These are phyloP conservation scores for Ricordea florida DNA, from an alignment of 92 coral and sea anemone genomes.

Conservation along the genomic window DNA sequence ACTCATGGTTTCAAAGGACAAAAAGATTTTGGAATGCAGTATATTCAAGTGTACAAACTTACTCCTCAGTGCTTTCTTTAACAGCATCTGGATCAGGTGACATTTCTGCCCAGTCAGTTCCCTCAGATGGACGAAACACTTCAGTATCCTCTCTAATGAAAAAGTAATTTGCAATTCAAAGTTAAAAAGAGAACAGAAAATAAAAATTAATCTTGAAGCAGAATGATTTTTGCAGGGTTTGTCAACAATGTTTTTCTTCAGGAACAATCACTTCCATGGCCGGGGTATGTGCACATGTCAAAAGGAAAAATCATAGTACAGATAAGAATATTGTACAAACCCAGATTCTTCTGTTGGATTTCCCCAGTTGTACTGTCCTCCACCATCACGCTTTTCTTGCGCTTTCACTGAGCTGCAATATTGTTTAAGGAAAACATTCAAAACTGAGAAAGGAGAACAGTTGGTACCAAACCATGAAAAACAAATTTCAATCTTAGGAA, in stretches of 20 bases:
- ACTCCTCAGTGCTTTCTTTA: conserved; percentile 42
- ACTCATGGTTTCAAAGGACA: background rate
- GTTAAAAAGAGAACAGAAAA: background rate
- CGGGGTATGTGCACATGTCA: too few relatives aligned
- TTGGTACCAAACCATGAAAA: too few relatives aligned
- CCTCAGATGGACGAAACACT: conserved; percentile 50
- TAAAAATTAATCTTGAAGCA: background rate
- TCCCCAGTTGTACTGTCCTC: conserved; percentile 98
- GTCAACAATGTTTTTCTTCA: too few relatives aligned
- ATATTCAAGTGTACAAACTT: background rate
- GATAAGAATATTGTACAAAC: too few relatives aligned
- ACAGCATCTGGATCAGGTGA: conserved; percentile 62
- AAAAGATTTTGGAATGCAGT: background rate
- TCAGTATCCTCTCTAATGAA: conserved; percentile 62
- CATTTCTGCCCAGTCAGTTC: conserved; percentile 65
- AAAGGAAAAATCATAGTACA: too few relatives aligned
- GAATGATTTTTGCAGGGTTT: too few relatives aligned
- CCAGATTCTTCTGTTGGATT: conserved; percentile 75
- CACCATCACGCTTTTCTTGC: conserved; percentile 97
- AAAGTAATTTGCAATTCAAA: background rate
- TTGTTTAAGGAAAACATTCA: background rate
- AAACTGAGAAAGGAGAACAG: background rate
- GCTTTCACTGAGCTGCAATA: conserved; percentile 88
- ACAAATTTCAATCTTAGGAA: too few relatives aligned
- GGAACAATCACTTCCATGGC: too few relatives aligned